Base-by-base conservation (phyloP, 2,113 vertebrate species). In the Sapayoa aenigma region DNA sequence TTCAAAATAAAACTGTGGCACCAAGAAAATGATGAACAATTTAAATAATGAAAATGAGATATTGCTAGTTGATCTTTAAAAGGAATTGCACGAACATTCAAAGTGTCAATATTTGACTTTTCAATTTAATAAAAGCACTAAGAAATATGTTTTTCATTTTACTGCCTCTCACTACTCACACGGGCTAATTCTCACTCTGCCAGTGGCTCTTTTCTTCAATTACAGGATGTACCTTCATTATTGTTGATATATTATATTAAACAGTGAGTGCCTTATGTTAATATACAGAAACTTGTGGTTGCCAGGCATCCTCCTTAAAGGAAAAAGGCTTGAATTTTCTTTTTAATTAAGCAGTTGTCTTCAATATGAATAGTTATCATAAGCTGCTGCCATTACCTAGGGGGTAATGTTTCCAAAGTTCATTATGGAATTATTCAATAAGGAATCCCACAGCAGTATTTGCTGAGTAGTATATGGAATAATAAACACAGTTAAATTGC, bases 281-380 rank as follows among this genome's bases (percentile, higher is more conserved):
- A 95, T 86, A 76, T 76, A 87, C 37, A 85, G 41, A 91, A 87
- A 79, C 46, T 75, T 87, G 31, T 66, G 18, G 37, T 94, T 94
- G 77, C 74, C 41, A 66, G 41, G 74, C 77, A 75, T 82, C 16
- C 0, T 75, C 18, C 46, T 93, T 82, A 87, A 76, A 95, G 66
- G 25, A 59, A 87, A 81, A 96, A 89, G 73, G 1, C 23, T 42
- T 31, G 56, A 74, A 69, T 58, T 83, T 49, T 65, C 42, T 84
- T 89, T 89, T 95, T 83, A 93, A 95, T 96, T 95, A 95, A 96
- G 52, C 66, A 69, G 58, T 83, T 95, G 47, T 90, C 78, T 91
- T 87, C 77, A 84, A 13, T 74, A 83, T 89, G 65, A 94, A 85
- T 79, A 76, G 80, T 15, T 93, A 49, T 84, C 60, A n/a, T 84